A percentile compares a stretch with the other conserved stretches of the same genome.
Evolutionary conservation across 2,888 invertebrate genomes (phyloP).

Genomic region (Malacosoma neustria): DNA sequence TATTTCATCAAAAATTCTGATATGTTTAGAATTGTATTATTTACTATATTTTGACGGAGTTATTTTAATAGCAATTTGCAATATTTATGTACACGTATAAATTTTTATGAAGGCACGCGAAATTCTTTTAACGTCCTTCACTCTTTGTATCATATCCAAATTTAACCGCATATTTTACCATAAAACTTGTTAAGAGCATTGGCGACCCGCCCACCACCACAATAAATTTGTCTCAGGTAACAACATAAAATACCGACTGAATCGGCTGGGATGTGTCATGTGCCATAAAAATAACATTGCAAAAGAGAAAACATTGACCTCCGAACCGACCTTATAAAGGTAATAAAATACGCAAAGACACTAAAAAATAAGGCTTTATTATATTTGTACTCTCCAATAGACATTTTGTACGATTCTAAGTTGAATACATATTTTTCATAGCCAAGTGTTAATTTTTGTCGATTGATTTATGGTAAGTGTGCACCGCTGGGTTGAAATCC

Average conservation of each 20-base stretch:
- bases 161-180: not conserved
- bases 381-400: not conserved
- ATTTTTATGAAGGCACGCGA: not conserved
- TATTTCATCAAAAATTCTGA: too few relatives aligned
- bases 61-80: not conserved
- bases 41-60: too few relatives aligned
- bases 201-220: not conserved
- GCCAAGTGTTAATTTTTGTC: not conserved
- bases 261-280: not conserved
- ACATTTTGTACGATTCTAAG: not conserved
- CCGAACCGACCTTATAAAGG: not conserved
- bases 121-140: not conserved
- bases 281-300: not conserved
- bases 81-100: not conserved
- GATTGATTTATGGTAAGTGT: constrained; percentile 46
- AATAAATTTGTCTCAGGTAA: not conserved
- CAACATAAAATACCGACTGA: not conserved
- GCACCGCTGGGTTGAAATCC: constrained; percentile 73
- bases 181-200: not conserved
- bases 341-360: not conserved
- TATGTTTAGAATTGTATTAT: too few relatives aligned
- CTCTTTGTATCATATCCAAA: too few relatives aligned
- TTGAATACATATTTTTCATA: not conserved
- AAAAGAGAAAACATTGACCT: not conserved
- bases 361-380: not conserved